Evolutionary conservation across 1,140 invertebrate genomes (phyloP).

Genomic region (Lethrus apterus): DNA sequence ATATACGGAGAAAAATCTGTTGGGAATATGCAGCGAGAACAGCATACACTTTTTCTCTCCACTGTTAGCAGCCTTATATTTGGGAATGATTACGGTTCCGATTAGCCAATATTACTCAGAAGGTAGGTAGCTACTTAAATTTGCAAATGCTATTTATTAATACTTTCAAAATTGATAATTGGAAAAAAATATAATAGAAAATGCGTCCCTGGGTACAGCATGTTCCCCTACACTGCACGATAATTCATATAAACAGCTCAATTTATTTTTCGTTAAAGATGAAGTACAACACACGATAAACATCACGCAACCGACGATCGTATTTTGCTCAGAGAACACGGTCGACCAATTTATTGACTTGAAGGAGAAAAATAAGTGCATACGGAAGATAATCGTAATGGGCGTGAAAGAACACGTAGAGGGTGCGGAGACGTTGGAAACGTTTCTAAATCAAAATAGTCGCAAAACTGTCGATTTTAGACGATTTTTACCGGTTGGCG

Average conservation of each 20-base stretch:
- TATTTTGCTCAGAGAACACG: slow-evolving; percentile 39
- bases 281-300: slow-evolving; percentile 45
- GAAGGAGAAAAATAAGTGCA: slow-evolving; percentile 18
- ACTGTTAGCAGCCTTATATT: slow-evolving; percentile 43
- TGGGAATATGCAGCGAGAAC: slow-evolving; percentile 52
- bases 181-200: neutral
- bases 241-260: neutral
- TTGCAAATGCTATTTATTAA: neutral
- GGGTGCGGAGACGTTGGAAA: neutral
- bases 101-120: slow-evolving; percentile 50
- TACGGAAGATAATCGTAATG: slow-evolving; percentile 23
- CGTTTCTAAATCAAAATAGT: slow-evolving; percentile 1
- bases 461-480: neutral
- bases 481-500: slow-evolving; percentile 18
- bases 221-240: neutral
- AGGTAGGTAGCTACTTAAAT: slow-evolving; percentile 10
- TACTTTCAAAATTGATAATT: neutral
- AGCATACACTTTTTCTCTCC: slow-evolving; percentile 45
- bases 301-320: slow-evolving; percentile 45
- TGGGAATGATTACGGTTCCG: slow-evolving; percentile 47
- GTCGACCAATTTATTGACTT: slow-evolving; percentile 20
- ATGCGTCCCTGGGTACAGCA: neutral
- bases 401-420: neutral
- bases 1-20: slow-evolving; percentile 23
- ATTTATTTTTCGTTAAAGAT: slow-evolving; percentile 15